Base-by-base conservation (phyloP, 2,113 vertebrate genomes). In the Ranitomeya imitator region DNA sequence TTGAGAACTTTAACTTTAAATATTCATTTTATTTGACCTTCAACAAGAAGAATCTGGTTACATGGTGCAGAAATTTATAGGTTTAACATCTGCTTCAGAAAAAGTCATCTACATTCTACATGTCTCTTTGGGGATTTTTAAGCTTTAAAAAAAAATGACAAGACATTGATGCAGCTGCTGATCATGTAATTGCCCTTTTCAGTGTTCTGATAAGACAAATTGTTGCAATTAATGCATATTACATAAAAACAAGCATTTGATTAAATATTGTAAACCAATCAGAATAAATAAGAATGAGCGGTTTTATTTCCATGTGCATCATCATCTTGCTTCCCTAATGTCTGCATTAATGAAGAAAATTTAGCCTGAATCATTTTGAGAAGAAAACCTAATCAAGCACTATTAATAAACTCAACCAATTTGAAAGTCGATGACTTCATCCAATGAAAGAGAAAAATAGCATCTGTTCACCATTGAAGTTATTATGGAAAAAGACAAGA, bases 141-240 rank as follows among this genome's bases (percentile, higher is more conserved):
- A 45, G 60, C 87, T 79, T 85, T 84, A 89, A 84, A 79, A 45
- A 78, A 84, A 85, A 85, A 71, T 74, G 37, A 59, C 60, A 84
- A 84, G 81, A 57, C 73, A 59, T 85, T 10, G 59, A 79, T 89
- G 84, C 90, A 91, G 7, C 79, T 90, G 67, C 71, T 89, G 81
- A 89, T 89, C 87, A 78, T 79, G 51, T 89, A 89, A 89, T 89
- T 89, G 82, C 81, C 87, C 73, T 85, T 74, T 92, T 90, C 60
- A 89, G n/a, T 71, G 61, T 19, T 73, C 37, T 79, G 85, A 91
- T 92, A 89, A 93, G 88, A 92, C 61, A 91, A 91, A 90, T 19
- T 89, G 4, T 86, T 91, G 91, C 90, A 92, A 92, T 84, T 82
- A 91, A 90, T 90, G 90, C 73, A 89, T 83, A 91, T 90, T 91